Evolutionary conservation across 2,888 invertebrate species (phyloP).

Genomic region (Eubasilissa splendida): DNA sequence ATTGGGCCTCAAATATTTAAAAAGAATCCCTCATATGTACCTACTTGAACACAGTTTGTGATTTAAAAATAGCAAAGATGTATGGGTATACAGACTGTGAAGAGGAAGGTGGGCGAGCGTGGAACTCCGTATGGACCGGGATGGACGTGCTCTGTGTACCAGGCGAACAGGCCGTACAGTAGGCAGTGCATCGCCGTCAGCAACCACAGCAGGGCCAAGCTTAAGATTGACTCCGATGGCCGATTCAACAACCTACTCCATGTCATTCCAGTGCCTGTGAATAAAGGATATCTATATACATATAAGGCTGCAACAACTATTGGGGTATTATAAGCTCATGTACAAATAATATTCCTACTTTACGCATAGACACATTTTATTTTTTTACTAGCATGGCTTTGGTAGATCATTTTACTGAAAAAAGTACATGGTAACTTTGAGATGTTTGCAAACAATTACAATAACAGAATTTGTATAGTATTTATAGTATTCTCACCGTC

Average conservation of each 20-base stretch:
- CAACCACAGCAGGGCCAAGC: conserved; percentile 58
- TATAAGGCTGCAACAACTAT: not conserved
- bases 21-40: too few relatives aligned
- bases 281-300: not conserved
- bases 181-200: conserved; percentile 65
- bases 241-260: conserved; percentile 60
- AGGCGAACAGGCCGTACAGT: conserved; percentile 69
- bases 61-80: too few relatives aligned
- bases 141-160: conserved; percentile 70
- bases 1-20: too few relatives aligned
- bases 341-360: too few relatives aligned
- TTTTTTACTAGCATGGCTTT: too few relatives aligned
- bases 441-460: too few relatives aligned
- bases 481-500: conserved; percentile 60
- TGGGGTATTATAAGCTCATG: not conserved
- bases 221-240: conserved; percentile 59
- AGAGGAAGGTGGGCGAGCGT: conserved; percentile 76
- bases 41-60: too few relatives aligned
- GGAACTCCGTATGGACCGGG: conserved; percentile 82
- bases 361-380: too few relatives aligned
- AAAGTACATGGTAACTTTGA: too few relatives aligned
- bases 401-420: too few relatives aligned
- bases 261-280: not conserved
- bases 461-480: too few relatives aligned
- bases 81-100: conserved; percentile 59